Evolutionary conservation across 1,140 invertebrate genomes (phyloP), one percentile per base, ranked within the genome.

Genomic region (Eulimnadia texana): DNA sequence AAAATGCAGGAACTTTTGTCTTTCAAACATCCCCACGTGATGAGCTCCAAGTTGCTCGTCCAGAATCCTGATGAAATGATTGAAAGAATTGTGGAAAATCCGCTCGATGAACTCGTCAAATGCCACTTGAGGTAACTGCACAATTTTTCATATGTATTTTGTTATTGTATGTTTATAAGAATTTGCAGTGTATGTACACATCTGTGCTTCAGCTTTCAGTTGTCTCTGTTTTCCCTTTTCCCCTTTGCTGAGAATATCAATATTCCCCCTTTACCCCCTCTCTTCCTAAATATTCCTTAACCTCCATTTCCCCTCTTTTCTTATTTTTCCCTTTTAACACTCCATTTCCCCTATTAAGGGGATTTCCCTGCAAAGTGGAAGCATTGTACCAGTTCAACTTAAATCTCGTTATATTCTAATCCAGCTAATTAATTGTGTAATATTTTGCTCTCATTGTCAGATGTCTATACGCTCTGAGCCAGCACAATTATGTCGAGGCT

Each of bases 81-180:
- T 3, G 80, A 85, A 68, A 79, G 83, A 61, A 79, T 84, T 66
- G 76, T 93, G 63, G 74, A 83, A 53, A 70, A 80, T 24, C 86
- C 88, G 6, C 76, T 90, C 55, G 84, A 90, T 70, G 90, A 93
- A 68, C 76, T 94, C 25, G 80, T 92, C 29, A 76, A 82, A 60
- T 78, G 78, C 50, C 89, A 95, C 72, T 75, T 94, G n/a, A 84
- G 84, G 79, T 82, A 73, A 68, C 59, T 52, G 62, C 56, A 25
- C 60, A 42, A 62, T 28, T 13, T 28, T 57, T 52, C 11, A 64
- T 59, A 63, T 56, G 61, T 62, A 63, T 62, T 55, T 64, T 53
- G 62, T 63, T 20, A 13, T 54, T 54, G 27, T 11, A n/a, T n/a
- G n/a, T n/a, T n/a, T n/a, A n/a, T n/a, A n/a, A n/a, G n/a, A n/a